Base-by-base conservation (phyloP, 2,113 vertebrate species). In the Prunella fulvescens region DNA sequence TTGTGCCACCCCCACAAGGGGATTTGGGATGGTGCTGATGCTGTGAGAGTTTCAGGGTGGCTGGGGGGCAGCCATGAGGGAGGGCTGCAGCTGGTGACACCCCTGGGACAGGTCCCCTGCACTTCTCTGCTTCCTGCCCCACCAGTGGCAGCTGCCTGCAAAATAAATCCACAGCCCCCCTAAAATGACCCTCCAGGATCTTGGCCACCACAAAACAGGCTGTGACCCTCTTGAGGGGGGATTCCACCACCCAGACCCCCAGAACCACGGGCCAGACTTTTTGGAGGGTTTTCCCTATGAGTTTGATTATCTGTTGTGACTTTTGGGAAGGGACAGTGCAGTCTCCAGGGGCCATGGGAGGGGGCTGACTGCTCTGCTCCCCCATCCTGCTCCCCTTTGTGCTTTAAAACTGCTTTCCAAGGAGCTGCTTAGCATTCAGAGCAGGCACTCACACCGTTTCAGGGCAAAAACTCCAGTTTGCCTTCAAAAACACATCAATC, bases 371-470 rank as follows among this genome's bases (percentile, higher is more conserved):
- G 1, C 40, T 60, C 77, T 69, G 29, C 35, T 67, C 10, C 60
- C 1, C 0, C 1, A 0, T 82, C 51, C 67, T 3, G 1, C 65
- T 82, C 35, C 69, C 53, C 54, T 93, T 70, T 62, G 60, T 94
- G 45, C 72, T 88, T 80, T 57, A 54, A 73, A 92, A 77, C 64
- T 73, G 60, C 42, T 42, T 93, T 70, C 82, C 80, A 73, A 94
- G 76, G 86, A 95, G 92, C 82, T 94, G 69, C 67, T 97, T 95
- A 95, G 86, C 82, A 96, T 97, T 92, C 88, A 3, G 86, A 96
- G 76, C 96, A 96, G 95, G 80, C 0, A 0, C 19, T 51, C 2
- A 0, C 1, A 2, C 67, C 0, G 2, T 90, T 95, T 67, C 86
- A 95, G 90, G 92, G 86, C 92, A 96, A 93, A 96, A 96, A 86